Evolutionary conservation across 2,797 vertebrate genomes (phyloP).

Genomic region (Ptychobarbus kaznakovi): DNA sequence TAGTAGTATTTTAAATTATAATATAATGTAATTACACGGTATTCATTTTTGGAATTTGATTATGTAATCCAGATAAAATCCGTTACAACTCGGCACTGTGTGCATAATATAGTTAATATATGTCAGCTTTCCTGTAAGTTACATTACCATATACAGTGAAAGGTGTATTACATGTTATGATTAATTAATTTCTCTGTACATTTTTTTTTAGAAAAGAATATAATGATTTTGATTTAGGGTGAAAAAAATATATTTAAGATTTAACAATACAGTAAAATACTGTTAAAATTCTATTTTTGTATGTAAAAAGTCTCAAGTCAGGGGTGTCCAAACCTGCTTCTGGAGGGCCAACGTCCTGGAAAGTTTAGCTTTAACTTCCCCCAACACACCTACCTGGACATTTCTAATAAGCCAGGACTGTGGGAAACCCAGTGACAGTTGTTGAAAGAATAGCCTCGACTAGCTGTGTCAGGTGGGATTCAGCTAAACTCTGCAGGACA

Average conservation of each 20-base stretch:
- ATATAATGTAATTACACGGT: background rate
- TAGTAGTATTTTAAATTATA: background rate
- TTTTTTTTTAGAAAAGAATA: background rate
- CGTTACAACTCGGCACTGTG: background rate
- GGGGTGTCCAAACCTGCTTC: background rate
- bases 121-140: background rate
- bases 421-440: background rate
- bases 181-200: background rate
- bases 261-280: background rate
- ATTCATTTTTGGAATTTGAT: background rate
- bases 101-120: background rate
- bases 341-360: background rate
- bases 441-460: background rate
- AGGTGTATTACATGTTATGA: background rate
- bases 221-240: background rate
- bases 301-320: background rate
- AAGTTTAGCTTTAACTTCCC: background rate
- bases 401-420: background rate
- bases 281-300: background rate
- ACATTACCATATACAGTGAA: background rate
- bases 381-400: background rate
- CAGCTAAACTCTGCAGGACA: background rate
- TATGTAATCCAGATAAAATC: background rate
- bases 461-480: background rate
- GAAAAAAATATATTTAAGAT: background rate